Evolutionary conservation across 2,113 vertebrate genomes (phyloP), one percentile per base, ranked within the genome.

Genomic region (Zootoca vivipara): DNA sequence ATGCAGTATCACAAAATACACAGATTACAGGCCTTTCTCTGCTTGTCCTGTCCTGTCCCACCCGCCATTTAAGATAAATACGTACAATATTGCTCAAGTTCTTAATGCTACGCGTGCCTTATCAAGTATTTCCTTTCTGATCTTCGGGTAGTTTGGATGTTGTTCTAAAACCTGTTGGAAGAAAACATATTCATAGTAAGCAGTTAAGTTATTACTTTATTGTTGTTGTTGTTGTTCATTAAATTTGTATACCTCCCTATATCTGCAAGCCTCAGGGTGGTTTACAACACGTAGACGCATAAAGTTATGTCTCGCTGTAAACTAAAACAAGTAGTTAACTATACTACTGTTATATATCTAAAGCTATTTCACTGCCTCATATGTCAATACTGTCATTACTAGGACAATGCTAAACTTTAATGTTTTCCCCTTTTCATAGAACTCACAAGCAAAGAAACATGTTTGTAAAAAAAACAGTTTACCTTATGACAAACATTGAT

Each of bases 401-500:
- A 62, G 58, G 1, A 62, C 58, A 20, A 62, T 5, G 8, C 58
- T 62, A 62, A 56, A 56, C 52, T 56, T 56, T 2, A 62, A 2
- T 62, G 58, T 20, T 20, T 62, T 62, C 18, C 16, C 58, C 58
- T 62, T 20, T 62, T 62, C 58, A 62, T 18, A 62, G 58, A 62
- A 62, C 58, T 1, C 58, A 62, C 58, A 62, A 20, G 18, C 18
- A 20, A 62, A 62, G 58, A 62, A 62, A 62, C 58, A 62, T 62
- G 18, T 62, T 62, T 52, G 46, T 52, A 52, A 52, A 52, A 52
- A 62, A 62, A 62, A 73, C 33, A 73, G 16, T 87, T 95, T 97
- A 99, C 99, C 98, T 99, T 99, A 91, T 99, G 98, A 95, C 98
- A 99, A 88, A 99, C 94, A 72, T 98, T 97, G 16, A 99, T 98